Percentiles rank a stretch among this genome's conserved stretches.
Evolutionary conservation across 2,113 vertebrate genomes (phyloP).

Genomic region (Accipiter cooperii): DNA sequence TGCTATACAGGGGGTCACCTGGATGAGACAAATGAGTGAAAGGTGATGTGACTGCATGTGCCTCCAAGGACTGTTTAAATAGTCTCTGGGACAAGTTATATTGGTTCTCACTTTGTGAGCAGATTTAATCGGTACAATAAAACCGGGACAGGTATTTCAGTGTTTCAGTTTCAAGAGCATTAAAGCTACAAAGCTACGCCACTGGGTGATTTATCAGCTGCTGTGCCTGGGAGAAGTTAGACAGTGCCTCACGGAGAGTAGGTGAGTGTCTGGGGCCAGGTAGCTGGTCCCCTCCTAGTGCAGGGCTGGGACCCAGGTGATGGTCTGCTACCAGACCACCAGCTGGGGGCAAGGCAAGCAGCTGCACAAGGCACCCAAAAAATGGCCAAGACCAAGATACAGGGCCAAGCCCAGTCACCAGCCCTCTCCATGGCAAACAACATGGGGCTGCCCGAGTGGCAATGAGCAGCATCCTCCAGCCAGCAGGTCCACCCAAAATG

Average conservation of each 20-base stretch:
- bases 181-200: not conserved
- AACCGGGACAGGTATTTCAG: not conserved
- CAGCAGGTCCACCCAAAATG: not conserved
- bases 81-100: not conserved
- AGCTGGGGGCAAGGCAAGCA: not conserved
- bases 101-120: not conserved
- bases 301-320: rapidly evolving
- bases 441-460: rapidly evolving
- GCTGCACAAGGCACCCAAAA: not conserved
- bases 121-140: not conserved
- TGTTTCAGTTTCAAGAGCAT: not conserved
- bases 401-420: not conserved
- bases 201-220: not conserved
- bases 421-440: not conserved
- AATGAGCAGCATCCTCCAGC: too few relatives aligned
- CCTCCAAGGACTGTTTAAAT: not conserved
- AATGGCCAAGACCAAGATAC: not conserved
- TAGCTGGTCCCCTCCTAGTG: not conserved
- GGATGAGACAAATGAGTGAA: not conserved
- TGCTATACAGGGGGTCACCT: not conserved
- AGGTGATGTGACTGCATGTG: rapidly evolving
- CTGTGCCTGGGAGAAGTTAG: not conserved
- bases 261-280: not conserved
- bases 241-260: not conserved
- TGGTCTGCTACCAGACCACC: not conserved